phyloP scores from a whole-genome alignment of 2,888 invertebrate genomes.

The Lypha dubia region DNA sequence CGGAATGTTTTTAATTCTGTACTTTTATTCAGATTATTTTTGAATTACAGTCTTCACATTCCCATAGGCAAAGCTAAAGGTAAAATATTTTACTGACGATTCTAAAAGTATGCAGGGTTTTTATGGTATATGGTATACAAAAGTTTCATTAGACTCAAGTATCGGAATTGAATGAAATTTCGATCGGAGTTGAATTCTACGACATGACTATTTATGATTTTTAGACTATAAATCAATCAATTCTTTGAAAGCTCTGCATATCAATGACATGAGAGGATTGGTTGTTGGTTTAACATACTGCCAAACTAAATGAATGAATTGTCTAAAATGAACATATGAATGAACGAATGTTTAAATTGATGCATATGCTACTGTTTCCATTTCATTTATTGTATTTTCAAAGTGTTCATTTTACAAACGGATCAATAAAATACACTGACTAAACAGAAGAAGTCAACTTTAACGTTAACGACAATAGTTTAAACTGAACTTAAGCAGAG shows the following conservation, averaged over 20 bases:
- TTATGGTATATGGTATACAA: too few species aligned
- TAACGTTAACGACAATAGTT: constrained; percentile 30
- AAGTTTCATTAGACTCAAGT: too few species aligned
- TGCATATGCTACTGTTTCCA: constrained; percentile 7
- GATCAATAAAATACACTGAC: constrained; percentile 37
- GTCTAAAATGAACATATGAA: constrained; percentile 1
- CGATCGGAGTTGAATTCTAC: too few species aligned
- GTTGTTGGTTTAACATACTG: constrained; percentile 32
- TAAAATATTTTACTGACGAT: too few species aligned
- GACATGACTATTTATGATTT: too few species aligned
- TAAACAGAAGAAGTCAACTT: constrained; percentile 24
- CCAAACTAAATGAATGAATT: neutral
- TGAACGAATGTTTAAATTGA: neutral
- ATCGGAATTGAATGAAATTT: too few species aligned
- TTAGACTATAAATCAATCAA: neutral
- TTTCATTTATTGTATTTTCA: neutral
- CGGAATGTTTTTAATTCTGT: too few species aligned
- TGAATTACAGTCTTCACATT: too few species aligned
- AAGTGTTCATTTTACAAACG: constrained; percentile 40
- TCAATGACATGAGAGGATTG: constrained; percentile 56
- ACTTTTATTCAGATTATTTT: too few species aligned
- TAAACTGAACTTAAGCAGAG: constrained; percentile 36
- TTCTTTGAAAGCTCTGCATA: constrained; percentile 46
- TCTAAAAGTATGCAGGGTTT: too few species aligned
- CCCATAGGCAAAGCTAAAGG: too few species aligned